Conservation (phyloP, 1,140 invertebrate species). For the Papilio polytes region DNA sequence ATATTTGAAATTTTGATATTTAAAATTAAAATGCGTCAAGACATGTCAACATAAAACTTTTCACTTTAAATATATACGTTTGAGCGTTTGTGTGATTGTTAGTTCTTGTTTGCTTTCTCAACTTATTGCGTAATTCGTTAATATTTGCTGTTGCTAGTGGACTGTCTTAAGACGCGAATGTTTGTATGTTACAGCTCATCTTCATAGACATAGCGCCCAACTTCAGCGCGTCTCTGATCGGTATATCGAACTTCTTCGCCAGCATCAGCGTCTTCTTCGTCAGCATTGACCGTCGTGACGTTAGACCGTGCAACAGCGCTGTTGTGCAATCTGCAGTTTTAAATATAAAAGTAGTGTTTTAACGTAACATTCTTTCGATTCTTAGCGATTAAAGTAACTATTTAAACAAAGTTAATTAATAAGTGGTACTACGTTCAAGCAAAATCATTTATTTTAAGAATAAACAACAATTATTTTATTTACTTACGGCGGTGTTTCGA, state of each 20-base stretch:
- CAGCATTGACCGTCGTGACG: background rate
- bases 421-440: no score
- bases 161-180: no score
- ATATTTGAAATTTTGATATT: background rate
- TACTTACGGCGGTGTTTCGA: background rate
- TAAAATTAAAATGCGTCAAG: background rate
- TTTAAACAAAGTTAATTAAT: background rate
- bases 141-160: background rate
- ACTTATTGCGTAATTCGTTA: background rate
- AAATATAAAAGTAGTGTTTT: slow-evolving; percentile 12
- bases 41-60: background rate
- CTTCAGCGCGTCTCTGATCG: slow-evolving; percentile 89
- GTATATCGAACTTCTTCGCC: slow-evolving; percentile 89
- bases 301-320: slow-evolving; percentile 5
- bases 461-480: slow-evolving; percentile 11
- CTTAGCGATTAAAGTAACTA: background rate
- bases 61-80: background rate
- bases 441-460: background rate
- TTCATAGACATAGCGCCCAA: slow-evolving; percentile 90
- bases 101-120: background rate
- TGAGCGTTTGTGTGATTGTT: background rate
- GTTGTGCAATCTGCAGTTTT: background rate
- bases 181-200: slow-evolving; percentile 75
- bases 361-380: background rate
- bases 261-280: no score